Evolutionary conservation across 2,888 invertebrate genomes (phyloP).

Genomic region (Dolichopus griseipennis): DNA sequence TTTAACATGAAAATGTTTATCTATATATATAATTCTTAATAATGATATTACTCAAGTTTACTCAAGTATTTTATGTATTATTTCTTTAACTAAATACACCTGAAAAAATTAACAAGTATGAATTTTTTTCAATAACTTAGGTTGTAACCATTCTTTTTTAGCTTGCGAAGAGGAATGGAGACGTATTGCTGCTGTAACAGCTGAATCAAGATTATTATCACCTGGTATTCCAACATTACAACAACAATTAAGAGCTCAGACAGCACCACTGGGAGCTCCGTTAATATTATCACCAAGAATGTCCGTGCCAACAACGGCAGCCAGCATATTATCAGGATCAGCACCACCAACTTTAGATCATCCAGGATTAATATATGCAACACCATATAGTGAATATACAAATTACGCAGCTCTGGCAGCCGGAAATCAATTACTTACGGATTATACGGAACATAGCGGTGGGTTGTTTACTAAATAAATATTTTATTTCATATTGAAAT

Average conservation of each 20-base stretch:
- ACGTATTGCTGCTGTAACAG: conserved; percentile 67
- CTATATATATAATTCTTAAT: too few relatives aligned
- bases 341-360: conserved; percentile 59
- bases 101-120: too few relatives aligned
- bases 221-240: conserved; percentile 53
- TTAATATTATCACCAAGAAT: conserved; percentile 85
- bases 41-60: too few relatives aligned
- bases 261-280: conserved; percentile 77
- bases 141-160: conserved; percentile 36
- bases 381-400: conserved; percentile 77
- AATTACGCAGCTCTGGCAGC: conserved; percentile 78
- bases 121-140: too few relatives aligned
- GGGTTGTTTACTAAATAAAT: conserved; percentile 80
- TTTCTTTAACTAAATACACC: too few relatives aligned
- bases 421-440: conserved; percentile 70
- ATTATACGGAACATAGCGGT: conserved; percentile 92
- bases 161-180: conserved; percentile 81
- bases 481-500: conserved; percentile 18
- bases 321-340: conserved; percentile 49
- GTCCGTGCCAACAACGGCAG: conserved; percentile 70
- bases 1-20: too few relatives aligned
- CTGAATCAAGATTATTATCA: conserved; percentile 67
- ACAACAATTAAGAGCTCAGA: conserved; percentile 55
- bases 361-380: conserved; percentile 67
- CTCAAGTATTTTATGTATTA: too few relatives aligned